A percentile compares a stretch with the other conserved stretches of the same genome.
These are phyloP conservation scores for Bovichtus variegatus DNA, from an alignment of 2,797 vertebrate species.

Conservation along the genomic window DNA sequence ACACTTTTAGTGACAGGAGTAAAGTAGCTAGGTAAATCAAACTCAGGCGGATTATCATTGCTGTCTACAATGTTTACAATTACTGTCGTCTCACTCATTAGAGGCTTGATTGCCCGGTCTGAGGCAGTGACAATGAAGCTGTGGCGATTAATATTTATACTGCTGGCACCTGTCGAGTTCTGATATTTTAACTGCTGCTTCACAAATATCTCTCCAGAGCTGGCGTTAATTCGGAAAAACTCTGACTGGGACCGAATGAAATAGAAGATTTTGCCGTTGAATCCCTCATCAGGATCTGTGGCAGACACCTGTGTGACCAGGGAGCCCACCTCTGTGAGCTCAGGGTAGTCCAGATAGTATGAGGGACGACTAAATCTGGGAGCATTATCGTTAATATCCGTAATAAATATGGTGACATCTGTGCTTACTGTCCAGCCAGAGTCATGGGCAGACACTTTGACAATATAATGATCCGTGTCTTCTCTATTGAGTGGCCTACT, in stretches of 20 bases:
- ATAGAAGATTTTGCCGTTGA: slow-evolving; percentile 96
- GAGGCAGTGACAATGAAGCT: slow-evolving; percentile 98
- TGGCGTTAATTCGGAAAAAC: slow-evolving; percentile 95
- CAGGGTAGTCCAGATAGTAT: slow-evolving; percentile 96
- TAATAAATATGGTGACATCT: slow-evolving; percentile 95
- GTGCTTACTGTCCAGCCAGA: slow-evolving; percentile 99
- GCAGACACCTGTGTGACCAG: slow-evolving; percentile 92
- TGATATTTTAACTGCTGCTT: slow-evolving; percentile 94
- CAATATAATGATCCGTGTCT: slow-evolving; percentile 93
- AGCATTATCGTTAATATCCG: slow-evolving; percentile 94
- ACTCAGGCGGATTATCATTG: slow-evolving; percentile 94
- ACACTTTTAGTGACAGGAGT: slow-evolving; percentile 97
- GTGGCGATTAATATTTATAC: slow-evolving; percentile 93
- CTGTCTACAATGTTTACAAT: slow-evolving; percentile 96
- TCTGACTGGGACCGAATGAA: slow-evolving; percentile 97
- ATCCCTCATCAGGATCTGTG: slow-evolving; percentile 91
- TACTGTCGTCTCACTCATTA: slow-evolving; percentile 96
- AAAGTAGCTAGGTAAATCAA: slow-evolving; percentile 88
- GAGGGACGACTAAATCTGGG: slow-evolving; percentile 95
- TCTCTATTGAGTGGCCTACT: slow-evolving; percentile 94
- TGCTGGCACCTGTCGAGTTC: slow-evolving; percentile 89
- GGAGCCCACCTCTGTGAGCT: slow-evolving; percentile 91
- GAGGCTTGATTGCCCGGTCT: slow-evolving; percentile 90
- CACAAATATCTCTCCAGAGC: slow-evolving; percentile 93
- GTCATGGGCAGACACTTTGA: slow-evolving; percentile 95